A percentile compares a stretch with the other conserved stretches of the same genome.
Evolutionary conservation across 1,140 invertebrate species (phyloP).

Genomic region (Aradophagus sp.): DNA sequence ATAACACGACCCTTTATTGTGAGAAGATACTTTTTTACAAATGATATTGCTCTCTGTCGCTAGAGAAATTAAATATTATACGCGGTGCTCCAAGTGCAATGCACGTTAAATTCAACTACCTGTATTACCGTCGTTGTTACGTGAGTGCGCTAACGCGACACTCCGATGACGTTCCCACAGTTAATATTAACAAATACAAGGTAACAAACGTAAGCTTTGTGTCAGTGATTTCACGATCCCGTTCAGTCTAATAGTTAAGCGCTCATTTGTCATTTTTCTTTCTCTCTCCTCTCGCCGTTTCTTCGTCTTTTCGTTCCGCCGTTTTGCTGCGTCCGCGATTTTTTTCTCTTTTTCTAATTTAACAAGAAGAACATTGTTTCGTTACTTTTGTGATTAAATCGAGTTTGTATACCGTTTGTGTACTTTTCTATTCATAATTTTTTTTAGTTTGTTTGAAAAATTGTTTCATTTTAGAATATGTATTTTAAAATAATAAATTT

Average conservation of each 20-base stretch:
- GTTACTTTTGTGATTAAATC: too few relatives aligned
- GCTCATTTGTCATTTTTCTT: slow-evolving; percentile 25
- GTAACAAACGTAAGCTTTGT: slow-evolving; percentile 63
- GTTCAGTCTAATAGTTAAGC: slow-evolving; percentile 33
- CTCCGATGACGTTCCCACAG: slow-evolving; percentile 60
- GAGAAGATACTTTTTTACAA: slow-evolving; percentile 70
- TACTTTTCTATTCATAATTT: too few relatives aligned
- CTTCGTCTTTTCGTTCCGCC: neutral
- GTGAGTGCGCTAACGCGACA: slow-evolving; percentile 56
- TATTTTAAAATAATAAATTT: too few relatives aligned
- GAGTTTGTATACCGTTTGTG: too few relatives aligned
- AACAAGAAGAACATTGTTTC: too few relatives aligned
- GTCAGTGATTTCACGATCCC: slow-evolving; percentile 49
- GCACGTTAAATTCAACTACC: slow-evolving; percentile 70
- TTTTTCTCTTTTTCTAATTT: too few relatives aligned
- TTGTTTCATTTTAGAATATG: too few relatives aligned
- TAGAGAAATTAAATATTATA: slow-evolving; percentile 70
- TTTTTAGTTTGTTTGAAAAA: too few relatives aligned
- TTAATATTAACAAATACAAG: slow-evolving; percentile 69
- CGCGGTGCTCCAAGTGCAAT: slow-evolving; percentile 70
- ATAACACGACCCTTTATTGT: slow-evolving; percentile 51
- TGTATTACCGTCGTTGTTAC: slow-evolving; percentile 69
- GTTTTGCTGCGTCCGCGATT: too few relatives aligned
- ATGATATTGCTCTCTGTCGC: slow-evolving; percentile 66
- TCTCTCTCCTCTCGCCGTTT: neutral